phyloP scores from a whole-genome alignment of 1,140 invertebrate species.

The Triops longicaudatus region DNA sequence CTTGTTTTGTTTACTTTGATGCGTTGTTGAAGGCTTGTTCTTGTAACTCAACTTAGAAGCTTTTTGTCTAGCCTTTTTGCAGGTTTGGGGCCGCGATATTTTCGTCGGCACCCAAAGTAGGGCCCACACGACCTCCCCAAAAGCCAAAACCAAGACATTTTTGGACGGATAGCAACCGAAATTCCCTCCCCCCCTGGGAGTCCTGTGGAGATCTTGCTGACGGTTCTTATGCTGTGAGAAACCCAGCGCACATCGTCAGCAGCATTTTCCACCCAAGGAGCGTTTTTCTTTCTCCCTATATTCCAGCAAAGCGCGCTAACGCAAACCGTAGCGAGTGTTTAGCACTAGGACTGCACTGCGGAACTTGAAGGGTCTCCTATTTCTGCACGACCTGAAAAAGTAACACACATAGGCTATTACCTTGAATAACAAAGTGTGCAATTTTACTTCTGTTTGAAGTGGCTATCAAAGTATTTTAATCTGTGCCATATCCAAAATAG shows the following conservation, averaged over 20 bases:
- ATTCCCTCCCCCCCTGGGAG: neutral
- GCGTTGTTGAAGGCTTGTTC: slow-evolving; percentile 6
- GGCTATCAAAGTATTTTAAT: too few relatives aligned
- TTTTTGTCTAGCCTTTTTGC: slow-evolving; percentile 1
- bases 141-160: slow-evolving; percentile 12
- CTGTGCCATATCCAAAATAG: too few relatives aligned
- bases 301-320: neutral
- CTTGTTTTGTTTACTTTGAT: neutral
- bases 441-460: too few relatives aligned
- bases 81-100: neutral
- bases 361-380: neutral
- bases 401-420: too few relatives aligned
- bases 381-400: neutral
- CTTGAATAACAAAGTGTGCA: too few relatives aligned
- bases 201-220: slow-evolving; percentile 1
- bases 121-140: slow-evolving; percentile 3
- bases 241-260: neutral
- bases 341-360: neutral
- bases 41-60: neutral
- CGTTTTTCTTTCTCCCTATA: neutral
- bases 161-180: slow-evolving; percentile 10
- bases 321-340: neutral
- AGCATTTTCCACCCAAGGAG: neutral
- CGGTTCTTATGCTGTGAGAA: slow-evolving; percentile 14
- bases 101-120: slow-evolving; percentile 14